Evolutionary conservation across 1,140 invertebrate genomes (phyloP), one percentile per base, ranked within the genome.

Genomic region (Drosophila nasuta): DNA sequence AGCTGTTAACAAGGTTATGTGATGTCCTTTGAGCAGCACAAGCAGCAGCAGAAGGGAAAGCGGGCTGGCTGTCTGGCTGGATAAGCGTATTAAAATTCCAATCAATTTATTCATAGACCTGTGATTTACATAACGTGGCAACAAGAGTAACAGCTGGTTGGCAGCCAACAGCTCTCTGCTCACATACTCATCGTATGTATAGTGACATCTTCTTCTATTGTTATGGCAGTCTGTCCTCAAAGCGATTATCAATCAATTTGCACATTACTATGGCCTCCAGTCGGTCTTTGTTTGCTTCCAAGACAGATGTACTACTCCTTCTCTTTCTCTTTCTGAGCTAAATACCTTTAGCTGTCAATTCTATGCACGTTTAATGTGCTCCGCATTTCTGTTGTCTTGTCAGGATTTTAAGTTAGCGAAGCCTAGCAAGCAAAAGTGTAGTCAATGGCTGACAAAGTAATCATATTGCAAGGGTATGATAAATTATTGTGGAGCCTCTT

Each of bases 171-270:
- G 8, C 10, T 38, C 35, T 10, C 35, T n/a, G 2, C 35, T 38
- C 35, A 38, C 35, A 38, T 38, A 38, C 35, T 25, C 20, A 25
- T 25, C 20, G 20, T 25, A 25, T 25, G 20, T 3, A 25, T 25
- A 25, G 20, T 25, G 10, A 38, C 35, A 8, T 3, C 35, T 38
- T 38, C 35, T 38, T 38, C 62, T 25, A 28, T 52, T 51, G 17
- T 52, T 33, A 33, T 17, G 41, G 15, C 1, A 7, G 25, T 20
- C 46, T 62, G 17, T 64, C 48, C 11, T 56, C 54, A 65, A 58
- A 73, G 72, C 60, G 72, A 80, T 83, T 83, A 82, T 75, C 67
- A 79, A 79, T 82, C 72, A 82, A 82, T 79, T 78, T 76, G 71
- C 75, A 72, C 38, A 62, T 52, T 71, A 64, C 48, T 75, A 70